Evolutionary conservation across 1,140 invertebrate genomes (phyloP), one percentile per base, ranked within the genome.

Genomic region (Drusus annulatus): DNA sequence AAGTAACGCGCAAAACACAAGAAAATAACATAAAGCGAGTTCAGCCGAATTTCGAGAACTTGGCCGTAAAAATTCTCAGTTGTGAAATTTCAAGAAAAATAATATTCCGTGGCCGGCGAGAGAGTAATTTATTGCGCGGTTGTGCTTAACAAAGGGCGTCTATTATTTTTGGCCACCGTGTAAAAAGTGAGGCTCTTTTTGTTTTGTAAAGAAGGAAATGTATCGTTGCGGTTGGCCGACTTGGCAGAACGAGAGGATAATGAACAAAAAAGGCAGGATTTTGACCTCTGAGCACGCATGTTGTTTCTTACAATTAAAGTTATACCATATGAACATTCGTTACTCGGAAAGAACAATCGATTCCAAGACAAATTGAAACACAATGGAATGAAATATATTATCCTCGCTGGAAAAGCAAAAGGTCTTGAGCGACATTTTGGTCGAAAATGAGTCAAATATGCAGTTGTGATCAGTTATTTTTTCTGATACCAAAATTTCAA

Each of bases 51-150:
- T 21, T 56, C 21, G n/a, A 56, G 54, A 56, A 56, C 21, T 56
- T n/a, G 7, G 21, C 54, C 54, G 54, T 56, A 56, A 56, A 56
- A 56, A 1, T 56, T 56, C 54, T 56, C 10, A 8, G 54, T 56
- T 7, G 54, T n/a, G 54, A 56, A 56, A 19, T 56, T 56, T 56
- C 54, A 19, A 10, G 54, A 17, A 56, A 56, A 56, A 56, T 56
- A 19, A 21, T 56, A 10, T 56, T 21, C 54, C 4, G 54, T 56
- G 21, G 3, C 54, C 54, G 21, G 21, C 21, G 54, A 19, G n/a
- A 56, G 54, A 21, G 21, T 56, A 56, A 56, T 56, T 17, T 56
- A 56, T 56, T 56, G 54, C 54, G n/a, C n/a, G 54, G 54, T 56
- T 56, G n/a, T 21, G 54, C 21, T 56, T 56, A 56, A 56, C 54